phyloP scores from a whole-genome alignment of 2,888 invertebrate species.

The Nycteola revayana region DNA sequence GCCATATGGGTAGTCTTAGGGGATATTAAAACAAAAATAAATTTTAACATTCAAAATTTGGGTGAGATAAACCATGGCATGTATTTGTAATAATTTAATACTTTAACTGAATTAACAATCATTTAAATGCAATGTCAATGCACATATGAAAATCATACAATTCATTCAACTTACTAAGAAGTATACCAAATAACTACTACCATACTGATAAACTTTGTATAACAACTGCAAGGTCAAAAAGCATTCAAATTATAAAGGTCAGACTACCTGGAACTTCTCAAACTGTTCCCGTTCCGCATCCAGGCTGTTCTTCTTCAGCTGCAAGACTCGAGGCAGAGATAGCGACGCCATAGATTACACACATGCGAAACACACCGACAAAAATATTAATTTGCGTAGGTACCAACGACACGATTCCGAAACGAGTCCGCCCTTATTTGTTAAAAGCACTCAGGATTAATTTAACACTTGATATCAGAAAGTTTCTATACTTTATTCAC shows the following conservation, averaged over 20 bases:
- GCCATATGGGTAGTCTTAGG: too few relatives aligned
- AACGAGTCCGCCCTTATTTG: conserved; percentile 13
- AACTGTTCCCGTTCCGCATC: conserved; percentile 91
- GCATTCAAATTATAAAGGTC: background rate
- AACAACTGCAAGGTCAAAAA: conserved; percentile 18
- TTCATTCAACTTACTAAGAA: too few relatives aligned
- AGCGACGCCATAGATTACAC: conserved; percentile 85
- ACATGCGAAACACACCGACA: conserved; percentile 54
- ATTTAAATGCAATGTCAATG: too few relatives aligned
- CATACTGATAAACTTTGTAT: too few relatives aligned
- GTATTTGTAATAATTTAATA: too few relatives aligned
- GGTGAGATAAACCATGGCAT: too few relatives aligned
- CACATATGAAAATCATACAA: too few relatives aligned
- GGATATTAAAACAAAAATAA: too few relatives aligned
- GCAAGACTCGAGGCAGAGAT: conserved; percentile 86
- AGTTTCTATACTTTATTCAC: background rate
- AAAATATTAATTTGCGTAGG: conserved; percentile 32
- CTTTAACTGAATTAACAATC: too few relatives aligned
- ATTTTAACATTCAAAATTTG: too few relatives aligned
- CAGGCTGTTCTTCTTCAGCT: conserved; percentile 88
- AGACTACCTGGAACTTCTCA: conserved; percentile 89
- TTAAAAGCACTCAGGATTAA: conserved; percentile 14
- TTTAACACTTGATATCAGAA: conserved; percentile 1
- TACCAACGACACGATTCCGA: conserved; percentile 23
- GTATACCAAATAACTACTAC: too few relatives aligned